phyloP scores from a whole-genome alignment of 1,140 invertebrate genomes.

The Apolygus lucorum region DNA sequence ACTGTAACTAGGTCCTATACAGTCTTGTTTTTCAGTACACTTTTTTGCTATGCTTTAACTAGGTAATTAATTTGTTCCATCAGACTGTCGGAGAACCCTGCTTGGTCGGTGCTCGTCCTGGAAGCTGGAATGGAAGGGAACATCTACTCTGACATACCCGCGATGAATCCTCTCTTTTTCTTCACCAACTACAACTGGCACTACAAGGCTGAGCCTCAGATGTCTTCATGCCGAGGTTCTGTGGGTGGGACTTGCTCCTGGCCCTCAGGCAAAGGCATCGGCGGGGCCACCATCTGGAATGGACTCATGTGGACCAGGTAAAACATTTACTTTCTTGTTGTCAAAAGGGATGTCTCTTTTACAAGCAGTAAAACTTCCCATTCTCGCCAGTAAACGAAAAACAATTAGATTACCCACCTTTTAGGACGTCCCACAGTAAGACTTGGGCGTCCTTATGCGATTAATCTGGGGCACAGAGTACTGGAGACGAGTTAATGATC shows the following conservation, averaged over 20 bases:
- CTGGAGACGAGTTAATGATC: no score
- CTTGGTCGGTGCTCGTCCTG: slow-evolving; percentile 44
- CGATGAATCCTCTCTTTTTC: slow-evolving; percentile 48
- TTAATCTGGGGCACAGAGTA: no score
- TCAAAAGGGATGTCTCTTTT: neutral
- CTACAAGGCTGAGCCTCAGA: slow-evolving; percentile 55
- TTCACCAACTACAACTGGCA: slow-evolving; percentile 55
- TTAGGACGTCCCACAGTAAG: no score
- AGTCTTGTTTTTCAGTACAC: no score
- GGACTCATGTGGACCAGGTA: slow-evolving; percentile 6
- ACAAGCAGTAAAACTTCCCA: neutral
- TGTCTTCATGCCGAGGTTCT: slow-evolving; percentile 42
- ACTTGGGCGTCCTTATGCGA: no score
- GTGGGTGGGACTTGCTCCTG: slow-evolving; percentile 60
- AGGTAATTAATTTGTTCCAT: no score
- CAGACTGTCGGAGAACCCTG: slow-evolving; percentile 43
- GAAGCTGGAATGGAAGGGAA: slow-evolving; percentile 59
- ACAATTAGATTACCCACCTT: neutral
- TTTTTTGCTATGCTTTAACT: no score
- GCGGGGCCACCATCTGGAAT: slow-evolving; percentile 69
- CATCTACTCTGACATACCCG: slow-evolving; percentile 55
- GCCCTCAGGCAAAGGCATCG: slow-evolving; percentile 52
- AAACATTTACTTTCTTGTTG: neutral
- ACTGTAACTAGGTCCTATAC: no score
- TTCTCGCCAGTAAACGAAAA: neutral